Base-by-base conservation (phyloP, 1,140 invertebrate species). In the Leptinotarsa defecta region DNA sequence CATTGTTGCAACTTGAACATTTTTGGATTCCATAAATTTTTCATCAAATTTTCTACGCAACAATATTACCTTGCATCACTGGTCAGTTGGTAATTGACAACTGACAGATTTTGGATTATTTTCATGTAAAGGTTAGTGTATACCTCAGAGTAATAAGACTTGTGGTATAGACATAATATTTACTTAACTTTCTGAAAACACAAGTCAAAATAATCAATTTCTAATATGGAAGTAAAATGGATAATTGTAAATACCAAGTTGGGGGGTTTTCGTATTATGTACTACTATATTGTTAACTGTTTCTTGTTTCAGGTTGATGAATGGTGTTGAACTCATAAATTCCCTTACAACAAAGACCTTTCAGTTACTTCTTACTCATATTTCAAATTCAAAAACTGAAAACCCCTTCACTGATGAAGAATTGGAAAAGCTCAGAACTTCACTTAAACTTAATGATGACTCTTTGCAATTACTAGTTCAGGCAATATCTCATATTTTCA, bases 291-390 rank as follows among this genome's bases (percentile, higher is more conserved):
- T 15, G 68, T 48, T 34, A 74, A 52, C n/a, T 22, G 68, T 49
- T 67, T 71, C 65, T 8, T 76, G 19, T 81, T 80, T 61, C 77
- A 85, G 80, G 67, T 78, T 83, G 34, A 62, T 73, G 68, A 70
- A 78, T 62, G 83, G 83, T 49, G 74, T 83, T 43, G 49, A 71
- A 4, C 71, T 83, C 57, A 83, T 84, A 62, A 84, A 84, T 75
- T 78, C 77, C 20, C 27, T 84, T 22, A 73, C 72, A 15, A 78
- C 48, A 13, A 72, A 52, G 64, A 80, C 77, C 68, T 84, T 81
- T 72, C 68, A 73, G 69, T 15, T 77, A 4, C 74, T 84, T 2
- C 68, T 84, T 48, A 65, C 74, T 48, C 76, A 80, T 48, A 81
- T 82, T 65, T 63, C 78, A 20, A 76, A 75, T 61, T 73, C 79